phyloP scores from a whole-genome alignment of 2,888 invertebrate species.

The Tetrapedia diversipes region DNA sequence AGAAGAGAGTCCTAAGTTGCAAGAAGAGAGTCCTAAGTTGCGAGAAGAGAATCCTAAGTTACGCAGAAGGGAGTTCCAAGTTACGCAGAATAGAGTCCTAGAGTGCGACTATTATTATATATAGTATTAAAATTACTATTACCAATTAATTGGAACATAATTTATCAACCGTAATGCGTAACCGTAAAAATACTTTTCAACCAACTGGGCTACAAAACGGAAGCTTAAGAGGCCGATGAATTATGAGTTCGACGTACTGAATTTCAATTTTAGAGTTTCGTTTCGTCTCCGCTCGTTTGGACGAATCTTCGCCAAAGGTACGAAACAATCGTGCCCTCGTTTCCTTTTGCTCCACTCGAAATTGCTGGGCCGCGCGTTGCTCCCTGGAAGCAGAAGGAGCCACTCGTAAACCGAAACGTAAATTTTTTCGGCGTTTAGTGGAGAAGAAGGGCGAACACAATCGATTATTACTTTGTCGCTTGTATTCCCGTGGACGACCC shows the following conservation, averaged over 20 bases:
- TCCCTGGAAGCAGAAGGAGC: conserved; percentile 22
- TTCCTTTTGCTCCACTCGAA: background rate
- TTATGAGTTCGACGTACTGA: conserved; percentile 51
- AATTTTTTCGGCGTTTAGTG: conserved; percentile 72
- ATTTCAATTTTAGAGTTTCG: conserved; percentile 53
- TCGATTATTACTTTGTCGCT: conserved; percentile 73
- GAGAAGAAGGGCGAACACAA: conserved; percentile 67
- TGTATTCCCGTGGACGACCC: conserved; percentile 59
- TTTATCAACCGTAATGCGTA: conserved; percentile 53
- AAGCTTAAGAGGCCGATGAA: conserved; percentile 58
- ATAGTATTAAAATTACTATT: too few relatives aligned
- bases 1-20: too few relatives aligned
- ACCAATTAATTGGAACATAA: too few relatives aligned
- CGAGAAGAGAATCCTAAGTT: too few relatives aligned
- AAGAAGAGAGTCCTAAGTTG: too few relatives aligned
- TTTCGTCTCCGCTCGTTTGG: conserved; percentile 4
- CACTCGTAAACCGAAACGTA: conserved; percentile 72
- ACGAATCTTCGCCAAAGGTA: conserved; percentile 18
- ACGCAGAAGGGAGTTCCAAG: too few relatives aligned
- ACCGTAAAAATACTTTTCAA: conserved; percentile 23
- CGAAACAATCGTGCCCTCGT: too few relatives aligned
- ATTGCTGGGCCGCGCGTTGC: conserved; percentile 20
- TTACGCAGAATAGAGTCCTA: too few relatives aligned
- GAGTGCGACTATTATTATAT: too few relatives aligned
- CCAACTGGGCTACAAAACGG: conserved; percentile 36